Conservation (phyloP, 2,888 invertebrate genomes). For the Tachina grossa region DNA sequence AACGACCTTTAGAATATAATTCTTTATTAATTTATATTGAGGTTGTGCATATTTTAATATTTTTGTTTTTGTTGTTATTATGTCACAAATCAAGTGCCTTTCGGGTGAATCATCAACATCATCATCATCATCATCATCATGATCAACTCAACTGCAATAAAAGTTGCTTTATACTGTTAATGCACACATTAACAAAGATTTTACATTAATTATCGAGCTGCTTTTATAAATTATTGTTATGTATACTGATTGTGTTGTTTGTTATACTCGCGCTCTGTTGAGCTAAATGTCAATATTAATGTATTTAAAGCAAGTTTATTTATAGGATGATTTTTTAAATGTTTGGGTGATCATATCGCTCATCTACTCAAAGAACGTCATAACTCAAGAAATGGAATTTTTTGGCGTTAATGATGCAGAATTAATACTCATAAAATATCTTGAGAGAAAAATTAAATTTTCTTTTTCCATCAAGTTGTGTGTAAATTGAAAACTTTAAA, state of each 20-base stretch:
- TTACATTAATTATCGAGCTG: constrained; percentile 27
- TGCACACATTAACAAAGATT: constrained; percentile 17
- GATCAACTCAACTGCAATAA: constrained; percentile 12
- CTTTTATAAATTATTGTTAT: constrained; percentile 24
- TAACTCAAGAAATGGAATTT: too few relatives aligned
- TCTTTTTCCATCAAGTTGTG: neutral
- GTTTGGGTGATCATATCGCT: neutral
- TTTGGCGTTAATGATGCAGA: too few relatives aligned
- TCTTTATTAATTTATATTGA: too few relatives aligned
- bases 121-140: constrained; percentile 31
- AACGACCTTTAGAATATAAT: too few relatives aligned
- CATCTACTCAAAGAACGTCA: too few relatives aligned
- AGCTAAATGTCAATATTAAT: constrained; percentile 2
- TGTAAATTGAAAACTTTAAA: too few relatives aligned
- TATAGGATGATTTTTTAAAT: neutral
- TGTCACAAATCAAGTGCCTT: constrained; percentile 63
- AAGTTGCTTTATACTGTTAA: constrained; percentile 8
- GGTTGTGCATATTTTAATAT: constrained; percentile 6
- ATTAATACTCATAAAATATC: too few relatives aligned
- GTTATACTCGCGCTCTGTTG: constrained; percentile 12
- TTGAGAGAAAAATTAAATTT: neutral
- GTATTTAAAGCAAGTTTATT: neutral
- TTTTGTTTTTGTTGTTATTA: constrained; percentile 47
- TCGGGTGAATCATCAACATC: constrained; percentile 58
- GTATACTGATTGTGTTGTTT: constrained; percentile 33